phyloP scores from a whole-genome alignment of 2,888 invertebrate species.

The Athrips mouffetella region DNA sequence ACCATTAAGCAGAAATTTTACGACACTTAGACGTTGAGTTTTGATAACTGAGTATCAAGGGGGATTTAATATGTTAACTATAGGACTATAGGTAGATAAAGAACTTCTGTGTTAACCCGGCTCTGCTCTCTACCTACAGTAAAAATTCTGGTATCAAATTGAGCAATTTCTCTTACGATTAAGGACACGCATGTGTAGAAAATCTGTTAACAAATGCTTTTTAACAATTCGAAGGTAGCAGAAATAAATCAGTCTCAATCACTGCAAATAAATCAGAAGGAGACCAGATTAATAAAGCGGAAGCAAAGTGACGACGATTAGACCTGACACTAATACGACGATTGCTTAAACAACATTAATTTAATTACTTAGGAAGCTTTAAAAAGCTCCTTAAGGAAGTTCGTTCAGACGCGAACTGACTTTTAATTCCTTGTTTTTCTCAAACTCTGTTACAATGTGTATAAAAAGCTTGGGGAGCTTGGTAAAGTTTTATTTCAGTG shows the following conservation, averaged over 20 bases:
- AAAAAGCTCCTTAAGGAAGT: conserved; percentile 25
- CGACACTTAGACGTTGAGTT: not conserved
- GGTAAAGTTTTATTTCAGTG: conserved; percentile 50
- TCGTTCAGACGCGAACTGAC: conserved; percentile 28
- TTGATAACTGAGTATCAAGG: too few species aligned
- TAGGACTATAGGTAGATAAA: too few species aligned
- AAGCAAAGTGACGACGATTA: conserved; percentile 29
- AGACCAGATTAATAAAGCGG: conserved; percentile 27
- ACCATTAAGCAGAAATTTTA: not conserved
- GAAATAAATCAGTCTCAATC: too few species aligned
- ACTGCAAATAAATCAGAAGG: too few species aligned
- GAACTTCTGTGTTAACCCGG: too few species aligned
- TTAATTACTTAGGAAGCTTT: conserved; percentile 20
- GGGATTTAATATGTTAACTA: too few species aligned
- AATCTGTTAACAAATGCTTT: too few species aligned
- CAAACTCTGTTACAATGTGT: conserved; percentile 44
- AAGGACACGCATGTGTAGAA: too few species aligned
- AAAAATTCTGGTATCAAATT: too few species aligned
- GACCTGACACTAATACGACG: conserved; percentile 11
- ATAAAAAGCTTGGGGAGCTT: conserved; percentile 50
- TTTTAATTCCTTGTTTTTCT: conserved; percentile 47
- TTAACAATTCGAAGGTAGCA: too few species aligned
- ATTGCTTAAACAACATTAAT: conserved; percentile 6
- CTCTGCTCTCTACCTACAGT: too few species aligned
- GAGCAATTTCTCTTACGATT: too few species aligned